phyloP scores from a whole-genome alignment of 2,888 invertebrate genomes.

The Orchesellides sinensis region DNA sequence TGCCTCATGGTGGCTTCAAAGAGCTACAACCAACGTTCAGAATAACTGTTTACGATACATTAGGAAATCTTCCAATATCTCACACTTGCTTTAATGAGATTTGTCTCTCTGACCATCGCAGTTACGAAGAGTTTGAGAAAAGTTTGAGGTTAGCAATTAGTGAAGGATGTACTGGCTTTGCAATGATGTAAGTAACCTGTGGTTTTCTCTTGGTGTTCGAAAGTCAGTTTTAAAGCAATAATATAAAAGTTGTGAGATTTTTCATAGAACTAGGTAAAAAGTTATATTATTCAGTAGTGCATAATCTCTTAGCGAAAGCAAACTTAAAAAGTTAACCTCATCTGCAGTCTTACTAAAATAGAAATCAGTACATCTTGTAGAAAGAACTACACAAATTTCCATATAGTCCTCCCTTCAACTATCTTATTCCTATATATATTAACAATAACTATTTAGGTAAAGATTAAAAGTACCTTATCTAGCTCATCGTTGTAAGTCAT shows the following conservation, averaged over 20 bases:
- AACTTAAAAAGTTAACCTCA: no score
- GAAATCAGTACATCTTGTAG: no score
- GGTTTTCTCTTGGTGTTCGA: not conserved
- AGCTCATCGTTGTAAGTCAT: not conserved
- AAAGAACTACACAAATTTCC: no score
- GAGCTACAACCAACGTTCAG: constrained; percentile 78
- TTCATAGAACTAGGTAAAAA: no score
- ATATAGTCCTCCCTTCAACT: no score
- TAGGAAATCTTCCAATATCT: constrained; percentile 78
- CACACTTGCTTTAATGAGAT: constrained; percentile 79
- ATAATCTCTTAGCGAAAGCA: no score
- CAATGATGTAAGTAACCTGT: constrained; percentile 49
- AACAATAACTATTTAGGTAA: not conserved
- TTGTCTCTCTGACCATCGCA: constrained; percentile 78
- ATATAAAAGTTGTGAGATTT: constrained; percentile 19
- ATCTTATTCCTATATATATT: no score
- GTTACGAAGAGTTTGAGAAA: constrained; percentile 78
- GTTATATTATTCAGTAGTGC: no score
- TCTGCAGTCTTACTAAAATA: no score
- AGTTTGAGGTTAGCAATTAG: constrained; percentile 77
- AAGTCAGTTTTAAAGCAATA: constrained; percentile 13
- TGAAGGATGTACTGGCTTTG: constrained; percentile 79
- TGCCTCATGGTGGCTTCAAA: constrained; percentile 78
- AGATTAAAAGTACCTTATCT: not conserved
- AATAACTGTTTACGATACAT: constrained; percentile 77